A percentile compares a stretch with the other conserved stretches of the same genome.
Conservation (phyloP, 2,113 vertebrate species). For the Python bivittatus region DNA sequence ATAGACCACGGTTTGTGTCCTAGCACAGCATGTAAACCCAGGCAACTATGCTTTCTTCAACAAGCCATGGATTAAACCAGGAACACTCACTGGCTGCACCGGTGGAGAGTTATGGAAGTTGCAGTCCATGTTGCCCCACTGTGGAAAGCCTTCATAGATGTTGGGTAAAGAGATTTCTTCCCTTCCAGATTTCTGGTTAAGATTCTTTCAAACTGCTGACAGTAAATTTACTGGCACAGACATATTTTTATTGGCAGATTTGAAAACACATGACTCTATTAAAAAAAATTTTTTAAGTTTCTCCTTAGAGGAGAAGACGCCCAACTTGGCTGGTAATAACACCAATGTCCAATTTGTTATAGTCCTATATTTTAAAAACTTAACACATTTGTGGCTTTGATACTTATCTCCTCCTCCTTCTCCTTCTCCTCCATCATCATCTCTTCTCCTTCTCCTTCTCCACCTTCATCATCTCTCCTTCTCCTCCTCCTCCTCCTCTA, state of each 20-base stretch:
- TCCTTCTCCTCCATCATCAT: too few species aligned
- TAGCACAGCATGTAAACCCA: neutral
- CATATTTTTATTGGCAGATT: neutral
- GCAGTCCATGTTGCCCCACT: neutral
- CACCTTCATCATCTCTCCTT: too few species aligned
- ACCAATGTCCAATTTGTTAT: neutral
- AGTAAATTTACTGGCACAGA: neutral
- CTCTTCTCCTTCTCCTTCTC: too few species aligned
- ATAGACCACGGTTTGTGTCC: neutral
- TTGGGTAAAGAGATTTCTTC: neutral
- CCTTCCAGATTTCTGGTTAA: neutral
- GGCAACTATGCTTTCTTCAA: neutral
- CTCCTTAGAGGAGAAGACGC: neutral
- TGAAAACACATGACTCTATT: neutral
- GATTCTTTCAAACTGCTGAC: neutral
- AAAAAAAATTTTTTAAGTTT: neutral
- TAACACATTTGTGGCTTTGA: neutral
- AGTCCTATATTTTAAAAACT: neutral
- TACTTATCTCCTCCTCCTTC: neutral
- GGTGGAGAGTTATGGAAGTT: neutral
- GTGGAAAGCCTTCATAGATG: neutral
- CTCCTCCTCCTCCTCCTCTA: too few species aligned
- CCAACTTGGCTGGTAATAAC: neutral
- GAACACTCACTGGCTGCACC: neutral
- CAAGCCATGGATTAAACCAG: neutral